Percentiles rank a stretch among this genome's conserved stretches.
phyloP scores from a whole-genome alignment of 92 coral and sea anemone genomes.

The Scolanthus callimorphus region DNA sequence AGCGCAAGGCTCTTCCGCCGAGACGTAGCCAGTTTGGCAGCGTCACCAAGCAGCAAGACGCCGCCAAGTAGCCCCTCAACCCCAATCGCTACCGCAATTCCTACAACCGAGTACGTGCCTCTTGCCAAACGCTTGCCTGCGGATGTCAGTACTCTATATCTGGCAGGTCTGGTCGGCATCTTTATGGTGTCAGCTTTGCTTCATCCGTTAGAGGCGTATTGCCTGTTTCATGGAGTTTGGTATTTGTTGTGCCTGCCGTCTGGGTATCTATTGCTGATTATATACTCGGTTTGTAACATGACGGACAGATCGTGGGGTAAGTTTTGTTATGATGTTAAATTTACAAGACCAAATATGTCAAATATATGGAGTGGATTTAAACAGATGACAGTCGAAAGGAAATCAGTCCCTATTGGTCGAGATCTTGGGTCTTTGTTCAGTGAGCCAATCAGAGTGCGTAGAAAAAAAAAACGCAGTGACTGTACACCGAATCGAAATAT shows the following conservation, averaged over 20 bases:
- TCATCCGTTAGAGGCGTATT: slow-evolving; percentile 76
- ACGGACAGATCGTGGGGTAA: slow-evolving; percentile 97
- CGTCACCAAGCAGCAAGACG: too few species aligned
- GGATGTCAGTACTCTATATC: slow-evolving; percentile 65
- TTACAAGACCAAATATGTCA: too few species aligned
- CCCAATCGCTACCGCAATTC: not conserved
- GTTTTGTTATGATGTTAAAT: too few species aligned
- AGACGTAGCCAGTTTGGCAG: too few species aligned
- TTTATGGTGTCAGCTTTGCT: slow-evolving; percentile 58
- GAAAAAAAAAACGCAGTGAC: too few species aligned
- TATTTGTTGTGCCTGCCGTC: slow-evolving; percentile 86
- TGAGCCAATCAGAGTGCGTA: too few species aligned
- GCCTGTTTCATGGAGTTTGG: slow-evolving; percentile 82
- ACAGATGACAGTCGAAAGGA: too few species aligned
- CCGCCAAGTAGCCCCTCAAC: too few species aligned
- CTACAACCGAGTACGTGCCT: not conserved
- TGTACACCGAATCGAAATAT: too few species aligned
- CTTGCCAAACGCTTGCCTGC: slow-evolving; percentile 44
- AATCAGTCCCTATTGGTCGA: too few species aligned
- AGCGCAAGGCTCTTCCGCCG: not conserved
- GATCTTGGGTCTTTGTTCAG: too few species aligned
- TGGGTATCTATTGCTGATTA: slow-evolving; percentile 80
- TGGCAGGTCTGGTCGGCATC: slow-evolving; percentile 57
- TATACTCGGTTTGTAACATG: slow-evolving; percentile 89
- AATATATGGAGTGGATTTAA: too few species aligned